Percentiles rank a stretch among this genome's conserved stretches.
Conservation (phyloP, 2,888 invertebrate genomes). For the Synergus laeviventris region DNA sequence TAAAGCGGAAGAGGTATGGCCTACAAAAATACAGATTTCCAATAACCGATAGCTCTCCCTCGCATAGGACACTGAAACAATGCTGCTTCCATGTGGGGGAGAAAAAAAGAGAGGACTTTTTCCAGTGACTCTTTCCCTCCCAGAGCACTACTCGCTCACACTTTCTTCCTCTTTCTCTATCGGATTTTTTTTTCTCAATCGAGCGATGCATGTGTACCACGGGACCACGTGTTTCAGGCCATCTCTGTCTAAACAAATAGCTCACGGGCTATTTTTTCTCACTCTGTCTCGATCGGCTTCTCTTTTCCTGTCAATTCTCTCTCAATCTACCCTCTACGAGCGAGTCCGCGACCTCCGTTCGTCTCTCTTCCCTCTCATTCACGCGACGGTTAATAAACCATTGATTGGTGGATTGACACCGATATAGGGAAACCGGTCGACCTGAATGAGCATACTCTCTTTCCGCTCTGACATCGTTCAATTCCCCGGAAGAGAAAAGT, state of each 20-base stretch:
- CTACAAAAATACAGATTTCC: constrained; percentile 75
- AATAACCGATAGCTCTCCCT: constrained; percentile 70
- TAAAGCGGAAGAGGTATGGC: constrained; percentile 62
- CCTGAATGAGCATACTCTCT: constrained; percentile 64
- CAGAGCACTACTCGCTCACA: constrained; percentile 1
- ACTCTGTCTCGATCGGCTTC: constrained; percentile 48
- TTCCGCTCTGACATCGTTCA: constrained; percentile 18
- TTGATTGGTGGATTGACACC: constrained; percentile 75
- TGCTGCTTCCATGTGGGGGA: constrained; percentile 42
- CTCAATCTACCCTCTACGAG: constrained; percentile 43
- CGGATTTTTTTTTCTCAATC: constrained; percentile 48
- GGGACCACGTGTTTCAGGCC: constrained; percentile 66
- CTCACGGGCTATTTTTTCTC: constrained; percentile 38
- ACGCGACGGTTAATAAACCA: constrained; percentile 73
- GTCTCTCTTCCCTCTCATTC: constrained; percentile 60
- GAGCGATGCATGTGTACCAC: constrained; percentile 61
- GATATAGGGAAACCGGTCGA: constrained; percentile 66
- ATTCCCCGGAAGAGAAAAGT: constrained; percentile 16
- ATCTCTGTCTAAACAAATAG: constrained; percentile 62
- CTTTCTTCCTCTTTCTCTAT: constrained; percentile 37
- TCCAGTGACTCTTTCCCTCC: constrained; percentile 41
- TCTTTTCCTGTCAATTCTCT: constrained; percentile 58
- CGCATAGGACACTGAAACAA: constrained; percentile 51
- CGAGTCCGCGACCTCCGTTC: constrained; percentile 7
- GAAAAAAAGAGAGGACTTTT: constrained; percentile 26